A percentile compares a stretch with the other conserved stretches of the same genome.
phyloP scores from a whole-genome alignment of 2,888 invertebrate genomes.

The Lepeophtheirus nordmannii region DNA sequence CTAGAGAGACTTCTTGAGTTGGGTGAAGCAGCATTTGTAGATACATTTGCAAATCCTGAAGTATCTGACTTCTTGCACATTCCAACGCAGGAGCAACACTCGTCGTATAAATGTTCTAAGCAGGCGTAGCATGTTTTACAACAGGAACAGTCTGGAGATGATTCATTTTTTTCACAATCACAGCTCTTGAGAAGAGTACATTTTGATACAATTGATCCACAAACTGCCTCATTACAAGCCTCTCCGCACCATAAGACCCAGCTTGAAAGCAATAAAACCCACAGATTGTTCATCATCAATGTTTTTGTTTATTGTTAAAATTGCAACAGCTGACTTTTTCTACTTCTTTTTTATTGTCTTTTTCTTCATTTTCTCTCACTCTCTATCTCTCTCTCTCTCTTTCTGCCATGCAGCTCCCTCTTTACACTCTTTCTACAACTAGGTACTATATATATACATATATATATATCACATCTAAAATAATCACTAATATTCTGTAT shows the following conservation, averaged over 20 bases:
- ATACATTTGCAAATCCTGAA: slow-evolving; percentile 30
- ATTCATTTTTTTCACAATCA: slow-evolving; percentile 54
- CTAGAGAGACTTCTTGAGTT: neutral
- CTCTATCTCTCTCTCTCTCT: too few species aligned
- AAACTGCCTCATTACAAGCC: slow-evolving; percentile 77
- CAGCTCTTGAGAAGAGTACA: slow-evolving; percentile 91
- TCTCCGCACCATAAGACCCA: slow-evolving; percentile 1
- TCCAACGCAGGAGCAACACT: slow-evolving; percentile 92
- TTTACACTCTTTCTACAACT: too few species aligned
- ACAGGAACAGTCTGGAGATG: slow-evolving; percentile 64
- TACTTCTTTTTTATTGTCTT: too few species aligned
- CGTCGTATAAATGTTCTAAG: slow-evolving; percentile 68
- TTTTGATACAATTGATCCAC: slow-evolving; percentile 88
- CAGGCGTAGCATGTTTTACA: slow-evolving; percentile 85
- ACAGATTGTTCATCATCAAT: too few species aligned
- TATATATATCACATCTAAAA: too few species aligned
- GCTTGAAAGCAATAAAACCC: too few species aligned
- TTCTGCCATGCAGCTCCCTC: too few species aligned
- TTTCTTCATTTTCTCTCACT: too few species aligned
- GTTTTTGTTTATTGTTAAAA: too few species aligned
- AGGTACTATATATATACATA: too few species aligned
- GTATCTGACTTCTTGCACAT: slow-evolving; percentile 73
- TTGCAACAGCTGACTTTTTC: too few species aligned
- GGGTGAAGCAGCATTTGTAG: neutral
- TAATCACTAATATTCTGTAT: too few species aligned